A percentile compares a stretch with the other conserved stretches of the same genome.
phyloP scores from a whole-genome alignment of 2,888 invertebrate genomes.

The Ormyrus pomaceus region DNA sequence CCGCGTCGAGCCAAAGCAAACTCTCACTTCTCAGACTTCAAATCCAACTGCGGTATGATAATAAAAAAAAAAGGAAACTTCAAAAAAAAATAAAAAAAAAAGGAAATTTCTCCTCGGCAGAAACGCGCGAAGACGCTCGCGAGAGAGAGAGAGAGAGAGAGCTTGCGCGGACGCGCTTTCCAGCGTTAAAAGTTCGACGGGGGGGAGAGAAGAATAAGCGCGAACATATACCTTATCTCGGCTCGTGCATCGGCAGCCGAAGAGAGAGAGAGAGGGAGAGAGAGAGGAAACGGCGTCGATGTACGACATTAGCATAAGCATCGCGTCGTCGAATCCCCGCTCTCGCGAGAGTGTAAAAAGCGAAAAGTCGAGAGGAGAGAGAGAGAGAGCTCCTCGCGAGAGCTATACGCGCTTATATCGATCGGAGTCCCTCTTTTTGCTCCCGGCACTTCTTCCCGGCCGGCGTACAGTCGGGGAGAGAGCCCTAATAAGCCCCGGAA shows the following conservation, averaged over 20 bases:
- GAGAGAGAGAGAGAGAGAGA: too few species aligned
- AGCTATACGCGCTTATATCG: conserved; percentile 8
- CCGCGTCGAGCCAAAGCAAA: too few species aligned
- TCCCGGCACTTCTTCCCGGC: too few species aligned
- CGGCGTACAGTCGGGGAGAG: not conserved
- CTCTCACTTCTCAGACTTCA: too few species aligned
- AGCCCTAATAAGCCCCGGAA: conserved; percentile 18
- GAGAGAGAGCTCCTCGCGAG: not conserved
- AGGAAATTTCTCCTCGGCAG: not conserved
- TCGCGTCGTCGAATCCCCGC: not conserved
- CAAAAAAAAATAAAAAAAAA: not conserved
- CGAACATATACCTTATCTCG: conserved; percentile 55
- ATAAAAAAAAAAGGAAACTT: too few species aligned
- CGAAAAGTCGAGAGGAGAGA: not conserved
- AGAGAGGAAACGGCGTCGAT: conserved; percentile 30
- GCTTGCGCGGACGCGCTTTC: too few species aligned
- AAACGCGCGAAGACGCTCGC: not conserved
- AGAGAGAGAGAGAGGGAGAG: not conserved
- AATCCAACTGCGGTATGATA: too few species aligned
- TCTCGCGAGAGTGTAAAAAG: not conserved
- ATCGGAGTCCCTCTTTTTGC: not conserved
- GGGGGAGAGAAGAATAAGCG: conserved; percentile 6
- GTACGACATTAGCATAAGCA: conserved; percentile 48
- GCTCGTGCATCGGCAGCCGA: conserved; percentile 58
- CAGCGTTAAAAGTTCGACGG: conserved; percentile 19